These are phyloP conservation scores for Noctua comes DNA, from an alignment of 2,888 invertebrate genomes.

Conservation along the genomic window DNA sequence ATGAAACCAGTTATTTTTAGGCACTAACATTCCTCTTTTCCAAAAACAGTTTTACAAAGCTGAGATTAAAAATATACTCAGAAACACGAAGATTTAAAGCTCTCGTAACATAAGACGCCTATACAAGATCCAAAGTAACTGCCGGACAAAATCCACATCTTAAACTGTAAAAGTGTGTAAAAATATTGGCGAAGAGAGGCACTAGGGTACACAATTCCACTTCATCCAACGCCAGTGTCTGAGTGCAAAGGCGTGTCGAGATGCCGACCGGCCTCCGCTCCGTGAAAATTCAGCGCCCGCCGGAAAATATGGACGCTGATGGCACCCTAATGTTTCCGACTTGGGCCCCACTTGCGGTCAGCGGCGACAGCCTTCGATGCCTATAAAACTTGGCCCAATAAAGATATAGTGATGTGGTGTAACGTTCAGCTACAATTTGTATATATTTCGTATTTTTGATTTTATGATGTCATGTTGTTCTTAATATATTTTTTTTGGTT, in stretches of 20 bases:
- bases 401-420: constrained; percentile 72
- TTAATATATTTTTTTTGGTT: background rate
- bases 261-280: constrained; percentile 83
- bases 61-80: background rate
- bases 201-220: constrained; percentile 83
- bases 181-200: constrained; percentile 82
- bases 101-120: constrained; percentile 39
- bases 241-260: constrained; percentile 90
- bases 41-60: background rate
- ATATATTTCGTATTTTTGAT: constrained; percentile 25
- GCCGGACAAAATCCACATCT: constrained; percentile 70
- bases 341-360: constrained; percentile 86
- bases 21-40: background rate
- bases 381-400: constrained; percentile 80
- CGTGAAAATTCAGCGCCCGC: constrained; percentile 84
- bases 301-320: constrained; percentile 89
- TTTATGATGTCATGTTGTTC: background rate
- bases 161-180: constrained; percentile 78
- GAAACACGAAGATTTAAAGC: background rate
- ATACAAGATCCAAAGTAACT: constrained; percentile 52
- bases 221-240: constrained; percentile 83
- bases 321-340: constrained; percentile 89
- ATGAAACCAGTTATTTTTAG: background rate
- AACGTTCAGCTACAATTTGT: constrained; percentile 56
- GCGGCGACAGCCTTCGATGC: constrained; percentile 78